phyloP scores from a whole-genome alignment of 2,888 invertebrate species.

The Malthinus seriepunctatus region DNA sequence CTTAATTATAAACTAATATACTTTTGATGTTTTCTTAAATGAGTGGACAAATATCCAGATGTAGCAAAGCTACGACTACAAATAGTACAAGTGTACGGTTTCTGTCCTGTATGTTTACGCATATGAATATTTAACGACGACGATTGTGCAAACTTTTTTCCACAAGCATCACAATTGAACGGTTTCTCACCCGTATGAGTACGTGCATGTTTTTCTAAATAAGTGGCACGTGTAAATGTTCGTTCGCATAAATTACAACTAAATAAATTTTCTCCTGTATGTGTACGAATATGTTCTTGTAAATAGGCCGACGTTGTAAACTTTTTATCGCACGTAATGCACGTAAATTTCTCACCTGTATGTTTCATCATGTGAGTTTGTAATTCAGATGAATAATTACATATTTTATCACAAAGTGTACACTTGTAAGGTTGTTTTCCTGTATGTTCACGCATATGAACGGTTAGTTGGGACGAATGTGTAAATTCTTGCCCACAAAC shows the following conservation, averaged over 20 bases:
- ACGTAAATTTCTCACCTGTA: conserved; percentile 48
- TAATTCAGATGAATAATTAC: conserved; percentile 48
- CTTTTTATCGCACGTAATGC: conserved; percentile 49
- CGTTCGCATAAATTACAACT: conserved; percentile 51
- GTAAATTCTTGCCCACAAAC: conserved; percentile 48
- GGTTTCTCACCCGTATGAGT: conserved; percentile 57
- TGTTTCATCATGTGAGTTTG: conserved; percentile 50
- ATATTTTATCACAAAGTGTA: conserved; percentile 49
- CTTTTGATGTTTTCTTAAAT: conserved; percentile 49
- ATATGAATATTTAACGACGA: conserved; percentile 49
- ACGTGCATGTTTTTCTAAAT: conserved; percentile 57
- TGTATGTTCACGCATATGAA: conserved; percentile 52
- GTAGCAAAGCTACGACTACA: conserved; percentile 49
- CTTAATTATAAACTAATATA: conserved; percentile 46
- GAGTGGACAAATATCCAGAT: conserved; percentile 47
- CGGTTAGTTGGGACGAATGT: conserved; percentile 50
- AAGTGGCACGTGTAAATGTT: conserved; percentile 31
- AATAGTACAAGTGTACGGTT: conserved; percentile 46
- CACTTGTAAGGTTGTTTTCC: conserved; percentile 52
- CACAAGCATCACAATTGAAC: conserved; percentile 46
- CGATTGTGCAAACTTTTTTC: conserved; percentile 50
- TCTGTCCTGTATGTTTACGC: conserved; percentile 50
- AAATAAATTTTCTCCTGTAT: conserved; percentile 53
- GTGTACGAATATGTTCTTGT: conserved; percentile 45
- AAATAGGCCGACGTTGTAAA: conserved; percentile 50